These are phyloP conservation scores for Hormaphis cornu DNA, from an alignment of 1,140 invertebrate genomes.

Conservation along the genomic window DNA sequence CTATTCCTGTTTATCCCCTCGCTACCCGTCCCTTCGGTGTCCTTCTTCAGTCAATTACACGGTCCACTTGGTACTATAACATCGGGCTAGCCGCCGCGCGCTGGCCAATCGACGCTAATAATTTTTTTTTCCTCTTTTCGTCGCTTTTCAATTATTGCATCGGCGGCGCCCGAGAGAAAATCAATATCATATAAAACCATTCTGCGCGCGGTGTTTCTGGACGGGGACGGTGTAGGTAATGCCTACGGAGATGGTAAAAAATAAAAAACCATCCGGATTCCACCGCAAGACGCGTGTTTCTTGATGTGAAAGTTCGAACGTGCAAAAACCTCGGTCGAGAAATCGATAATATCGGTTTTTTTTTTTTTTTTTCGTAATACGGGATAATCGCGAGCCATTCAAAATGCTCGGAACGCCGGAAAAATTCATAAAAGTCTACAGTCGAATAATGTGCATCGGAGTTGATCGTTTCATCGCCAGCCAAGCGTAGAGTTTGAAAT, in stretches of 20 bases:
- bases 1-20: too few species aligned
- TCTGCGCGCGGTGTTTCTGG: background rate
- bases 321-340: background rate
- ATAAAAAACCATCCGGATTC: background rate
- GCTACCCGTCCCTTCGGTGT: background rate
- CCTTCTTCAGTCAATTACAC: constrained; percentile 14
- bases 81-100: background rate
- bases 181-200: constrained; percentile 1
- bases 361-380: too few species aligned
- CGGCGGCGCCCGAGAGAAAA: background rate
- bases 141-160: constrained; percentile 23
- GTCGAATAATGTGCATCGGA: too few species aligned
- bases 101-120: too few species aligned
- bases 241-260: background rate
- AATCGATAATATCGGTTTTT: background rate
- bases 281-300: background rate
- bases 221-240: background rate
- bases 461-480: too few species aligned
- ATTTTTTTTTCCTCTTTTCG: background rate
- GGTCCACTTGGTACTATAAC: background rate
- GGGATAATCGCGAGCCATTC: too few species aligned
- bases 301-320: background rate
- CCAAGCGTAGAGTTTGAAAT: too few species aligned
- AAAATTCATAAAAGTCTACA: too few species aligned
- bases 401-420: too few species aligned